Percentiles rank a stretch among this genome's conserved stretches.
Conservation (phyloP, 2,797 vertebrate species). For the Scleropages formosus region DNA sequence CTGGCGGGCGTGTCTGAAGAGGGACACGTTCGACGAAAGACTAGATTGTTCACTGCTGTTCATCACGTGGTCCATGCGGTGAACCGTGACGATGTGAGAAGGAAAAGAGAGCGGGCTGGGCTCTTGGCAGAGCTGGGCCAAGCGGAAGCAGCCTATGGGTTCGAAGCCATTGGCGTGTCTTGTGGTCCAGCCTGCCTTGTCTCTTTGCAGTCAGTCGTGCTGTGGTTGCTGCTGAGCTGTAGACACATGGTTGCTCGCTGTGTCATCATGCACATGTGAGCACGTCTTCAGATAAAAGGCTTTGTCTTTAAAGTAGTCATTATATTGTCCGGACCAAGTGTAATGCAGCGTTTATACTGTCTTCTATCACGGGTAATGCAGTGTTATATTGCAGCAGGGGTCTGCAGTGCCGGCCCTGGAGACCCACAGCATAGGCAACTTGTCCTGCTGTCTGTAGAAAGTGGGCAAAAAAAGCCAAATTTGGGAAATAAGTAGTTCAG, state of each 20-base stretch:
- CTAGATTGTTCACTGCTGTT: not conserved
- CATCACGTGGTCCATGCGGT: not conserved
- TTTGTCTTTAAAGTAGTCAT: constrained; percentile 17
- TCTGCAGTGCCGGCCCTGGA: no score
- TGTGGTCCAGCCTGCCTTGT: no score
- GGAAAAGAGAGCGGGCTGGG: not conserved
- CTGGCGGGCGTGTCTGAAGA: constrained; percentile 30
- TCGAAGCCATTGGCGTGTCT: not conserved
- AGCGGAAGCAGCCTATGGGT: not conserved
- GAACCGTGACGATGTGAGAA: not conserved
- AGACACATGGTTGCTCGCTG: constrained; percentile 10
- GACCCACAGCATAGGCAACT: no score
- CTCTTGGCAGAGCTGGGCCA: not conserved
- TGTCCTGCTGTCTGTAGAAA: no score
- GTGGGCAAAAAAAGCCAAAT: no score
- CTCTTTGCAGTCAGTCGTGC: constrained; percentile 20
- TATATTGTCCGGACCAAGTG: not conserved
- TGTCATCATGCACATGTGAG: constrained; percentile 18
- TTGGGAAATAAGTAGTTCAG: no score
- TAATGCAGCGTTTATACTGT: not conserved
- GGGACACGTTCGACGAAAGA: not conserved
- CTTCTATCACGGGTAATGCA: no score
- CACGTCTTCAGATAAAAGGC: not conserved
- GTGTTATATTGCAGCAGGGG: no score
- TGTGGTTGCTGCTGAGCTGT: not conserved